These are phyloP conservation scores for Tenthredo livida DNA, from an alignment of 2,888 invertebrate genomes.

Conservation along the genomic window DNA sequence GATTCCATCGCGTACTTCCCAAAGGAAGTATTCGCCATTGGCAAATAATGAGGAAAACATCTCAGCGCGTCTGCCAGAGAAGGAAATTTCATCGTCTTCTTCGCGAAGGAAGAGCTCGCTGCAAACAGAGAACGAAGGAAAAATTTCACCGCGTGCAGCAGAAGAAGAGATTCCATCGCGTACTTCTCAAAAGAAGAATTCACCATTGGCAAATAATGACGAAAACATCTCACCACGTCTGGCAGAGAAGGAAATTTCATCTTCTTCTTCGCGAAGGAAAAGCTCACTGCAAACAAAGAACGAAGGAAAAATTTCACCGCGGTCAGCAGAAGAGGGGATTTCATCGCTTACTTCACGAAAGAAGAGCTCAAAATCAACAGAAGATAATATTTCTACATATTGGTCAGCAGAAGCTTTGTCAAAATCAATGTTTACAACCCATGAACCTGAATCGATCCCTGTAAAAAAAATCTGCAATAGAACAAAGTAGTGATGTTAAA, in stretches of 20 bases:
- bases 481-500: neutral
- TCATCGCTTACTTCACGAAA: neutral
- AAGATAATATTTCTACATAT: neutral
- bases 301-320: neutral
- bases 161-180: neutral
- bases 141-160: neutral
- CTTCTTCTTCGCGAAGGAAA: no score
- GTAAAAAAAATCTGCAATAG: neutral
- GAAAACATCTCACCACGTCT: no score
- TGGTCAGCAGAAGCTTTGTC: conserved; percentile 1
- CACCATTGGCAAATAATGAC: no score
- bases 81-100: no score
- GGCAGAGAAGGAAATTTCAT: no score
- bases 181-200: neutral
- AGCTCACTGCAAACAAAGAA: no score
- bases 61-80: no score
- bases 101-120: no score
- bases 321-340: neutral
- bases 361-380: neutral
- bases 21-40: no score
- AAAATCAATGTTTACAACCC: neutral
- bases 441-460: neutral
- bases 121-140: no score
- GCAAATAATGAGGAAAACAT: no score
- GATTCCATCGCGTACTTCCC: no score